Evolutionary conservation across 2,888 invertebrate genomes (phyloP).

Genomic region (Polymixis flavicincta): DNA sequence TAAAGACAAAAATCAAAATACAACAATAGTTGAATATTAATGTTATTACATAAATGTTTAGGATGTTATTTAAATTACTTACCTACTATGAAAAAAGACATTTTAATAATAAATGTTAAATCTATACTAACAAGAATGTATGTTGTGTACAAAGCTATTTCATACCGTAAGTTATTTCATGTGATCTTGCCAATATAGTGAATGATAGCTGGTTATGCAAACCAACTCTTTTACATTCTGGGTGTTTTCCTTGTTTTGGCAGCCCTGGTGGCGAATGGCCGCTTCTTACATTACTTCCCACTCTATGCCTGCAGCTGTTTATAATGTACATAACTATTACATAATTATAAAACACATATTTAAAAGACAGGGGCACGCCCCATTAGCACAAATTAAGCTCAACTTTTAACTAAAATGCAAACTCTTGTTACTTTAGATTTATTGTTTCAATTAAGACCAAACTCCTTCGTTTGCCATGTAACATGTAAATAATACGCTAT

Average conservation of each 20-base stretch:
- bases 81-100: conserved; percentile 22
- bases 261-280: conserved; percentile 36
- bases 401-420: conserved; percentile 75
- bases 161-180: conserved; percentile 38
- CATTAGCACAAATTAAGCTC: conserved; percentile 77
- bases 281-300: conserved; percentile 44
- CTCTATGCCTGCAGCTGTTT: conserved; percentile 61
- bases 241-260: conserved; percentile 9
- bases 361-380: conserved; percentile 73
- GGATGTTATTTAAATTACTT: conserved; percentile 5
- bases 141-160: conserved; percentile 42
- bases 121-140: conserved; percentile 20
- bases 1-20: conserved; percentile 27
- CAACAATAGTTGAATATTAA: conserved; percentile 20
- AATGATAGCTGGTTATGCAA: conserved; percentile 22
- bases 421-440: conserved; percentile 66
- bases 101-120: conserved; percentile 3
- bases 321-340: conserved; percentile 60
- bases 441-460: conserved; percentile 78
- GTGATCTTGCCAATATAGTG: conserved; percentile 61
- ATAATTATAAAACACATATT: conserved; percentile 68
- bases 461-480: conserved; percentile 86
- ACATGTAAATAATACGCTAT: conserved; percentile 80
- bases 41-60: conserved; percentile 16
- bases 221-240: conserved; percentile 4